These are phyloP conservation scores for Orthosia gracilis DNA, from an alignment of 2,888 invertebrate species.

Conservation along the genomic window DNA sequence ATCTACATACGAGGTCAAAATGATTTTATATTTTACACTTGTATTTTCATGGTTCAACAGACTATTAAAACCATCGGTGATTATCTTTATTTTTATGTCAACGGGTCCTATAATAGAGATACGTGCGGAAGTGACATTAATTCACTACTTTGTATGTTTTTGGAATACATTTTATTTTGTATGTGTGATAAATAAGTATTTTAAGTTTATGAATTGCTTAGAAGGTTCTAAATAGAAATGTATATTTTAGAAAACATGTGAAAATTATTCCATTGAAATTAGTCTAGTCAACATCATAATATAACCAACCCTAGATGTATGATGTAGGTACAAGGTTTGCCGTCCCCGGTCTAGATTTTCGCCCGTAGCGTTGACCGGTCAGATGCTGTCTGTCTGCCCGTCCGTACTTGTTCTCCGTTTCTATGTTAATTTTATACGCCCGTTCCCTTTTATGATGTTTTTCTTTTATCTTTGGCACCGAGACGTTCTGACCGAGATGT, in stretches of 20 bases:
- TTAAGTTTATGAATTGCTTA: too few species aligned
- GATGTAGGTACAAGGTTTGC: neutral
- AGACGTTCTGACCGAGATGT: constrained; percentile 60
- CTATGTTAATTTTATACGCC: constrained; percentile 58
- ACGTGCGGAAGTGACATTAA: too few species aligned
- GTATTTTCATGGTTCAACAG: neutral
- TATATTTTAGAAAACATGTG: neutral
- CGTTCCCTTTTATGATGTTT: constrained; percentile 54
- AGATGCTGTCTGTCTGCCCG: constrained; percentile 31
- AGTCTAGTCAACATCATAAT: neutral
- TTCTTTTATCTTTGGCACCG: constrained; percentile 60
- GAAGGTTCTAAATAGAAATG: too few species aligned
- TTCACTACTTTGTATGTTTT: neutral
- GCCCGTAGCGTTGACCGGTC: constrained; percentile 16
- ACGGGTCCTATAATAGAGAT: neutral
- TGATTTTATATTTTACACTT: neutral
- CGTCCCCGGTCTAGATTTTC: constrained; percentile 15
- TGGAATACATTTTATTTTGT: neutral
- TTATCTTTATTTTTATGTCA: neutral
- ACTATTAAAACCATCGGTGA: neutral
- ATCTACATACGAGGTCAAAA: neutral
- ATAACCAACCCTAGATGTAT: neutral
- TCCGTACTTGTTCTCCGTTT: constrained; percentile 35
- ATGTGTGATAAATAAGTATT: too few species aligned
- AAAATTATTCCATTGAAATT: neutral